Percentiles rank a stretch among this genome's conserved stretches.
Conservation (phyloP, 2,113 vertebrate species). For the Nannospalax galili region DNA sequence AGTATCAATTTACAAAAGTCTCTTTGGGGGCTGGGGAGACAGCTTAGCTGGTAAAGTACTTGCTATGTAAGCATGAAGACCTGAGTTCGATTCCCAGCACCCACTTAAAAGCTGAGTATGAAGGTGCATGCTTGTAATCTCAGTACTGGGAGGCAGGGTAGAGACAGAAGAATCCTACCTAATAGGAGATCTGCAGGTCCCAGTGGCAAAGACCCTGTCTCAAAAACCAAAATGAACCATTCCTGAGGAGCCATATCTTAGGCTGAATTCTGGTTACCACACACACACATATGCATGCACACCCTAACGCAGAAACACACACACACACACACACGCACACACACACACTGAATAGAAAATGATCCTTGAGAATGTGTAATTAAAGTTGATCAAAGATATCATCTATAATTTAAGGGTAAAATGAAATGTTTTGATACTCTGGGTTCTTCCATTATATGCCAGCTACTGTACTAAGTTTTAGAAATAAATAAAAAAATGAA, state of each 20-base stretch:
- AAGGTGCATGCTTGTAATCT: neutral
- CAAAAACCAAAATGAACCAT: neutral
- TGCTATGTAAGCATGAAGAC: rapidly evolving
- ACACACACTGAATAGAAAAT: neutral
- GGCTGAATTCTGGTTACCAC: neutral
- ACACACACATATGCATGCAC: no score
- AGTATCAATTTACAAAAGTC: slow-evolving; percentile 2
- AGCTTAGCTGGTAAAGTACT: neutral
- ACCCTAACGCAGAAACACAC: no score
- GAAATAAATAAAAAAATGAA: slow-evolving; percentile 45
- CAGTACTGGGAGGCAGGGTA: neutral
- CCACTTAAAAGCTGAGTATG: no score
- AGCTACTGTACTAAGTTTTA: neutral
- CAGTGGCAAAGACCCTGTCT: neutral
- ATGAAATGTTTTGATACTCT: neutral
- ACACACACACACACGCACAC: no score
- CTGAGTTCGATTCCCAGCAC: no score
- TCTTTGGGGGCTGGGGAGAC: neutral
- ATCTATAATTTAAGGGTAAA: neutral
- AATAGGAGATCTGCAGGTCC: no score
- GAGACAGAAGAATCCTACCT: neutral
- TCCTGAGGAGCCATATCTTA: neutral
- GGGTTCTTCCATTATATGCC: neutral
- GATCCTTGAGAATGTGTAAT: slow-evolving; percentile 10
- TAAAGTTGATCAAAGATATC: neutral